Percentiles rank a stretch among this genome's conserved stretches.
phyloP scores from a whole-genome alignment of 64 coral and sea anemone species.

The Anthopleura sola region DNA sequence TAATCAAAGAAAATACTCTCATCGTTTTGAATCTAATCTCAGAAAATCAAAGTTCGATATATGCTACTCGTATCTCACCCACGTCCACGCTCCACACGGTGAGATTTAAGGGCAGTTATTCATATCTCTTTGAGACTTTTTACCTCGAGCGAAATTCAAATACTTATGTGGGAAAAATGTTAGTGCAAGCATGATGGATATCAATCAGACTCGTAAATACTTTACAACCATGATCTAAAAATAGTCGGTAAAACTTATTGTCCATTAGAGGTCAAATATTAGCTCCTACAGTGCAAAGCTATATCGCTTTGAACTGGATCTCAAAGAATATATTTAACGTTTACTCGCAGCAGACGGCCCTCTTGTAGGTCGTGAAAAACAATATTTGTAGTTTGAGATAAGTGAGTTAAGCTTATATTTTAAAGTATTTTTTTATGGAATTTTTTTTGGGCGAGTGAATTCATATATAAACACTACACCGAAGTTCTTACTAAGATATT shows the following conservation, averaged over 20 bases:
- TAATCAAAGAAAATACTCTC: too few species aligned
- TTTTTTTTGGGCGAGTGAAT: not conserved
- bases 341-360: not conserved
- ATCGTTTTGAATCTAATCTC: too few species aligned
- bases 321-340: not conserved
- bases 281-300: not conserved
- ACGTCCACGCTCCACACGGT: not conserved
- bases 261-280: not conserved
- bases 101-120: not conserved
- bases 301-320: not conserved
- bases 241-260: constrained; percentile 8
- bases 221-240: not conserved
- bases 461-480: too few species aligned
- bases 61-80: too few species aligned
- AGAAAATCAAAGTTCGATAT: too few species aligned
- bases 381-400: not conserved
- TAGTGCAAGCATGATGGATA: not conserved
- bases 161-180: not conserved
- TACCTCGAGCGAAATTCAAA: not conserved
- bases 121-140: not conserved
- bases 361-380: not conserved
- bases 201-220: not conserved
- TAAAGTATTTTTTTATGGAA: too few species aligned
- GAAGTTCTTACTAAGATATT: not conserved
- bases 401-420: too few species aligned